A percentile compares a stretch with the other conserved stretches of the same genome.
These are phyloP conservation scores for Montipora efflorescens DNA, from an alignment of 64 coral and sea anemone genomes.

Conservation along the genomic window DNA sequence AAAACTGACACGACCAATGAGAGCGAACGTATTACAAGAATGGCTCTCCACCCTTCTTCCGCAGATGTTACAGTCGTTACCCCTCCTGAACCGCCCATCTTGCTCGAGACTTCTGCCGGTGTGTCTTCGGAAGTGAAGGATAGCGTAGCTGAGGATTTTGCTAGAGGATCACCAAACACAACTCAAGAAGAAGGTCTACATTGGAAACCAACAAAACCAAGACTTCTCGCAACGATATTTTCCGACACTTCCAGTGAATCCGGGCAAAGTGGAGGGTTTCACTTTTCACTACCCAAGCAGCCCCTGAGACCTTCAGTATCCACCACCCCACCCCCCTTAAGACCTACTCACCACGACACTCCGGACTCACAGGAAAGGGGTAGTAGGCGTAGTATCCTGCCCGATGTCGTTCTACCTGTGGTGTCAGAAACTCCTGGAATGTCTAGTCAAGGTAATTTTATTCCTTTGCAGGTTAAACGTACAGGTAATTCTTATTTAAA, in stretches of 20 bases:
- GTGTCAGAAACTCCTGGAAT: slow-evolving; percentile 77
- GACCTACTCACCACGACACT: background rate
- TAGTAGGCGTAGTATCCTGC: slow-evolving; percentile 2
- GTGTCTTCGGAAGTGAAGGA: background rate
- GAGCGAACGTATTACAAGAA: too few species aligned
- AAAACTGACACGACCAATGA: background rate
- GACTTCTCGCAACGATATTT: background rate
- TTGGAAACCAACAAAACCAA: background rate
- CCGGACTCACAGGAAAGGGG: slow-evolving; percentile 56
- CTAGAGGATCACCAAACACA: background rate
- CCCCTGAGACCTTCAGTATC: slow-evolving; percentile 76
- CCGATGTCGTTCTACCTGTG: slow-evolving; percentile 17
- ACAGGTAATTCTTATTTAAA: background rate
- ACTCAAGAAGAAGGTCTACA: background rate
- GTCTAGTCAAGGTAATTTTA: slow-evolving; percentile 72
- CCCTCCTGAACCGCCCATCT: background rate
- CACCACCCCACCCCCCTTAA: slow-evolving; percentile 80
- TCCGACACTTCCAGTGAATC: slow-evolving; percentile 82
- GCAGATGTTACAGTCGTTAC: background rate
- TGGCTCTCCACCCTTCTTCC: background rate
- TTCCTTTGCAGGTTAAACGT: background rate
- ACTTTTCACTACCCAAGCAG: slow-evolving; percentile 86
- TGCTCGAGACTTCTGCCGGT: background rate
- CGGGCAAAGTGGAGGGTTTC: slow-evolving; percentile 41
- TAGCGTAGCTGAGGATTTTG: background rate